Percentiles rank a stretch among this genome's conserved stretches.
phyloP scores from a whole-genome alignment of 1,140 invertebrate genomes.

The Stegodyphus mimosarum region DNA sequence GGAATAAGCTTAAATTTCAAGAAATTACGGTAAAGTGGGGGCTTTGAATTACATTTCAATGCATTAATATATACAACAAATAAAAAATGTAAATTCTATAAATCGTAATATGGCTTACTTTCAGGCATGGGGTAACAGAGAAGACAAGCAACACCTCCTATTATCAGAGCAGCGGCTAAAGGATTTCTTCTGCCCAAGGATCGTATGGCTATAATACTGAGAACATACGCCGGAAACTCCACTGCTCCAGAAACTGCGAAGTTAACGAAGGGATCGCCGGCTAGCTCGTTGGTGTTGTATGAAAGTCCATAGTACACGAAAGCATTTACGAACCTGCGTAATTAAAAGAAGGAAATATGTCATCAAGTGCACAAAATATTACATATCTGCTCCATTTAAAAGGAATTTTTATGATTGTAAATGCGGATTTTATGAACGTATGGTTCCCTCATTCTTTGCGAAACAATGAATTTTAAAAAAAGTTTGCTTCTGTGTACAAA shows the following conservation, averaged over 20 bases:
- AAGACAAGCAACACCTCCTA: slow-evolving; percentile 47
- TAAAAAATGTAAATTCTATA: no score
- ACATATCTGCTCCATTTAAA: no score
- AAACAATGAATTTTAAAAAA: no score
- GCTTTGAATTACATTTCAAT: no score
- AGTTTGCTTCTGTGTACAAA: no score
- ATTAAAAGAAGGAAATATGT: background rate
- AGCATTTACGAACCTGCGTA: slow-evolving; percentile 79
- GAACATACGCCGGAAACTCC: slow-evolving; percentile 79
- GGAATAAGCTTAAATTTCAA: no score
- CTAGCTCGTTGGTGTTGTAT: slow-evolving; percentile 80
- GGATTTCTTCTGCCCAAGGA: slow-evolving; percentile 23
- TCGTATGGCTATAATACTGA: slow-evolving; percentile 27
- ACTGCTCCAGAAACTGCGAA: slow-evolving; percentile 80
- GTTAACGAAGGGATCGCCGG: slow-evolving; percentile 80
- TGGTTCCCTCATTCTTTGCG: no score
- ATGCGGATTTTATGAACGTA: no score
- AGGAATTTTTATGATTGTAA: no score
- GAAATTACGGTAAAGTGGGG: no score
- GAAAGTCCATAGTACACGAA: slow-evolving; percentile 85
- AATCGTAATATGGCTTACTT: background rate
- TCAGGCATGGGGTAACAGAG: slow-evolving; percentile 36
- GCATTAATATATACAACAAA: no score
- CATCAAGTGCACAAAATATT: no score
- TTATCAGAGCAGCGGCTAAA: slow-evolving; percentile 14